Percentiles rank a stretch among this genome's conserved stretches.
phyloP scores from a whole-genome alignment of 2,113 vertebrate genomes.

The Phyllopteryx taeniolatus region DNA sequence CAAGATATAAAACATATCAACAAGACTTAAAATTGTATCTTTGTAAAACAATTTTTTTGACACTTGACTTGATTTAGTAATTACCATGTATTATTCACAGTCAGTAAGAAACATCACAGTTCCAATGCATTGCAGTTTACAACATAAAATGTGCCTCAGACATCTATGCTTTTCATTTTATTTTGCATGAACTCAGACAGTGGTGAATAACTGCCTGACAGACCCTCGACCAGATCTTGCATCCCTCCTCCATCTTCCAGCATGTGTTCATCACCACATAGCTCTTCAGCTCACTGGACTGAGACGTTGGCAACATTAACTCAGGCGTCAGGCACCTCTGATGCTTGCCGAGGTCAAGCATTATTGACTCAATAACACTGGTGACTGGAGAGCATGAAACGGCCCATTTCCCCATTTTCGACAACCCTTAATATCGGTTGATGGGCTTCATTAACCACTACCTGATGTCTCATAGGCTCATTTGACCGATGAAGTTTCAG shows the following conservation, averaged over 20 bases:
- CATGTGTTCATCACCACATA: neutral
- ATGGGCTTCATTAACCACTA: constrained; percentile 17
- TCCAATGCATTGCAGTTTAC: neutral
- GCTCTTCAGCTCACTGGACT: constrained; percentile 12
- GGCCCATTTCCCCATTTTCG: constrained; percentile 18
- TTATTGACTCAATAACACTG: constrained; percentile 9
- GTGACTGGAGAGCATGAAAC: neutral
- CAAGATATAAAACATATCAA: neutral
- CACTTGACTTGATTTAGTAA: neutral
- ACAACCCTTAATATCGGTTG: neutral
- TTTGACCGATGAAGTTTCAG: neutral
- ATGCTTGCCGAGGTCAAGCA: neutral
- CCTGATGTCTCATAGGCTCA: neutral
- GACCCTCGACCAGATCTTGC: neutral
- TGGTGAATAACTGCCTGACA: neutral
- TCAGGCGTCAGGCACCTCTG: constrained; percentile 5
- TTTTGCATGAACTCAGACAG: neutral
- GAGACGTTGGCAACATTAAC: constrained; percentile 9
- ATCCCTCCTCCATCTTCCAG: neutral
- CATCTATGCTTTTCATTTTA: neutral
- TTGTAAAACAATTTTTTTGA: neutral
- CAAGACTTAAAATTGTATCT: neutral
- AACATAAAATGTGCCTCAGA: neutral
- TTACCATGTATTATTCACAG: neutral
- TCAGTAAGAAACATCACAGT: neutral